Percentiles rank a stretch among this genome's conserved stretches.
phyloP scores from a whole-genome alignment of 2,888 invertebrate genomes.

The Nowickia ferox region DNA sequence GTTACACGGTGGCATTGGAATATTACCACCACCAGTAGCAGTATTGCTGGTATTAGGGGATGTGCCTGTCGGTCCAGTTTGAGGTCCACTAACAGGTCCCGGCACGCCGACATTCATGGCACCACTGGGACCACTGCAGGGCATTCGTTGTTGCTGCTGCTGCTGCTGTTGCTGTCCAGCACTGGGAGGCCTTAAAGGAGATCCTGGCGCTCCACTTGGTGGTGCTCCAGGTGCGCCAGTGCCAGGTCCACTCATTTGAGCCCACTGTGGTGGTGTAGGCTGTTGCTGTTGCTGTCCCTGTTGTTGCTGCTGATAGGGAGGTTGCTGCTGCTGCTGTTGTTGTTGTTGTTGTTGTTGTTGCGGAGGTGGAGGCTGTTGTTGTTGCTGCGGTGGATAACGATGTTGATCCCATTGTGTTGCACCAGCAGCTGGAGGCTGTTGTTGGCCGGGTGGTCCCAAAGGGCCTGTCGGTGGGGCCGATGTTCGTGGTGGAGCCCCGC shows the following conservation, averaged over 20 bases:
- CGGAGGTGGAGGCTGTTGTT: conserved; percentile 81
- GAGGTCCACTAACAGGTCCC: conserved; percentile 60
- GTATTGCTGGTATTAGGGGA: conserved; percentile 66
- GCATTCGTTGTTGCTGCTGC: conserved; percentile 73
- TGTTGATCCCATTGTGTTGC: conserved; percentile 83
- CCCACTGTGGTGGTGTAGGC: conserved; percentile 75
- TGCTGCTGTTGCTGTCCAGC: conserved; percentile 72
- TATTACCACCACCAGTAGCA: conserved; percentile 49
- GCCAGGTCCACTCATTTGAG: conserved; percentile 64
- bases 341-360: conserved; percentile 81
- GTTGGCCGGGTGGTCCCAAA: conserved; percentile 81
- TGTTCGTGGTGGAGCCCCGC: conserved; percentile 80
- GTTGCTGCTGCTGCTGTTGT: conserved; percentile 79
- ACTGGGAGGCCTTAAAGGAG: conserved; percentile 78
- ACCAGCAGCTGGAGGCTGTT: conserved; percentile 79
- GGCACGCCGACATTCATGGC: conserved; percentile 20
- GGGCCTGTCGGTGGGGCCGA: conserved; percentile 79
- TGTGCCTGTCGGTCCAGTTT: conserved; percentile 46
- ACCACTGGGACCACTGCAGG: conserved; percentile 38
- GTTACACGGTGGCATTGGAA: conserved; percentile 74
- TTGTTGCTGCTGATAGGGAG: conserved; percentile 81
- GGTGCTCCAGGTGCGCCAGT: conserved; percentile 73
- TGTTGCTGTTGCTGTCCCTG: conserved; percentile 72
- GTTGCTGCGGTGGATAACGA: conserved; percentile 82
- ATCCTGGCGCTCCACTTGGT: conserved; percentile 74